Conservation (phyloP, 2,888 invertebrate species). For the Polyommatus icarus region DNA sequence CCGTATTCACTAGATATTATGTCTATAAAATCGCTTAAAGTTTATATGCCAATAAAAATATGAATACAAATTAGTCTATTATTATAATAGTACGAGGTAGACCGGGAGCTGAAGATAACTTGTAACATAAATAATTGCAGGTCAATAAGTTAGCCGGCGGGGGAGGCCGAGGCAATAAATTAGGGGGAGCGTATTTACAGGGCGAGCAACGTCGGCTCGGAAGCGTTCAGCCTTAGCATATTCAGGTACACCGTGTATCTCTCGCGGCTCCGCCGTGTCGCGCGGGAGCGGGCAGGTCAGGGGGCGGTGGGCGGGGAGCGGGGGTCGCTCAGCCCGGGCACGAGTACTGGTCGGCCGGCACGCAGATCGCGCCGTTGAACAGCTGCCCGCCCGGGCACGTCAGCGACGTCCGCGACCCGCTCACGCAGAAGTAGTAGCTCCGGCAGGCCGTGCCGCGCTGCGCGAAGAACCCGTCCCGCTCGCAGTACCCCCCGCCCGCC, state of each 20-base stretch:
- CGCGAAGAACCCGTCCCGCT: slow-evolving; percentile 78
- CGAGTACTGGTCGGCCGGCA: slow-evolving; percentile 63
- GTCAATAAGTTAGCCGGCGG: slow-evolving; percentile 10
- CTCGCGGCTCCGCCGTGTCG: slow-evolving; percentile 33
- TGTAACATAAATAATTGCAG: background rate
- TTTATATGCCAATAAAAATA: slow-evolving; percentile 72
- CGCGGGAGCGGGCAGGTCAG: slow-evolving; percentile 5
- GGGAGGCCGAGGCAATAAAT: slow-evolving; percentile 6
- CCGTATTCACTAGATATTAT: slow-evolving; percentile 50
- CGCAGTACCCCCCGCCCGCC: slow-evolving; percentile 57
- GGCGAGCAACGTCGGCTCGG: background rate
- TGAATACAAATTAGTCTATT: slow-evolving; percentile 52
- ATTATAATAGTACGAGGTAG: slow-evolving; percentile 44
- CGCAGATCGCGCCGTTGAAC: slow-evolving; percentile 82
- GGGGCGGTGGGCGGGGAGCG: slow-evolving; percentile 24
- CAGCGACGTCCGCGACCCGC: slow-evolving; percentile 73
- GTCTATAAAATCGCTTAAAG: slow-evolving; percentile 65
- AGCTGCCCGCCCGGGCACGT: slow-evolving; percentile 68
- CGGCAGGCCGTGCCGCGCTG: slow-evolving; percentile 74
- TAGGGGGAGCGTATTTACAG: background rate
- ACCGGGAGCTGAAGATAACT: background rate
- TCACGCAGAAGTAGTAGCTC: slow-evolving; percentile 80
- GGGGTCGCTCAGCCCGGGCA: slow-evolving; percentile 67
- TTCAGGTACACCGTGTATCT: slow-evolving; percentile 59
- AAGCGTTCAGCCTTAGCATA: slow-evolving; percentile 43